Conservation (phyloP, 2,797 vertebrate species). For the Mastacembelus armatus region DNA sequence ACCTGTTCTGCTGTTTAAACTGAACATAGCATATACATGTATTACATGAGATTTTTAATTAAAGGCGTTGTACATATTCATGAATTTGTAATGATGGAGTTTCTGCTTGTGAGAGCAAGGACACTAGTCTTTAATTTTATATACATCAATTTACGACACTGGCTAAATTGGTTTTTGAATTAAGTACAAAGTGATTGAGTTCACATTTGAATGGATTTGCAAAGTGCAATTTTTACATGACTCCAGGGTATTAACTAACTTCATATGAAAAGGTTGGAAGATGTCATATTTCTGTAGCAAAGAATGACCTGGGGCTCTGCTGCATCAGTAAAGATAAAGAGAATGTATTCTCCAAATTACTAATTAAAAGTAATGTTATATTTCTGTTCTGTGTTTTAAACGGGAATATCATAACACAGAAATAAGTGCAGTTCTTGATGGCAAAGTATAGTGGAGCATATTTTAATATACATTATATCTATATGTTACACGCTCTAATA, state of each 20-base stretch:
- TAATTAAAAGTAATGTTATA: slow-evolving; percentile 1
- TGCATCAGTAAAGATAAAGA: not conserved
- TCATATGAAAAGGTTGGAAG: too few relatives aligned
- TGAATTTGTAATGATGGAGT: too few relatives aligned
- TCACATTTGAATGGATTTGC: slow-evolving; percentile 6
- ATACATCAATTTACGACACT: too few relatives aligned
- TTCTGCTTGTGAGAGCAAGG: not conserved
- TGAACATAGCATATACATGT: too few relatives aligned
- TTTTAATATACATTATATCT: too few relatives aligned
- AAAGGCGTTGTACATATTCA: too few relatives aligned
- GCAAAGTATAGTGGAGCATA: not conserved
- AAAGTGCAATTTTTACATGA: slow-evolving; percentile 17
- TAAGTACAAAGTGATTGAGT: not conserved
- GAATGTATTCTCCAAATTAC: not conserved
- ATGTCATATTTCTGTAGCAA: not conserved
- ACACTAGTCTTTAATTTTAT: too few relatives aligned
- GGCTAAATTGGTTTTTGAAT: not conserved
- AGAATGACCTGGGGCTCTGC: not conserved
- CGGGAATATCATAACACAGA: not conserved
- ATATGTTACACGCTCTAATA: too few relatives aligned
- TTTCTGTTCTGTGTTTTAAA: not conserved
- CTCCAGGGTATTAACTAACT: not conserved
- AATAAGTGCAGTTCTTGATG: not conserved
- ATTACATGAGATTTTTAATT: too few relatives aligned
- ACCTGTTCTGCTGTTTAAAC: too few relatives aligned